Percentiles rank a stretch among this genome's conserved stretches.
phyloP scores from a whole-genome alignment of 2,113 vertebrate genomes.

The Epinephelus lanceolatus region DNA sequence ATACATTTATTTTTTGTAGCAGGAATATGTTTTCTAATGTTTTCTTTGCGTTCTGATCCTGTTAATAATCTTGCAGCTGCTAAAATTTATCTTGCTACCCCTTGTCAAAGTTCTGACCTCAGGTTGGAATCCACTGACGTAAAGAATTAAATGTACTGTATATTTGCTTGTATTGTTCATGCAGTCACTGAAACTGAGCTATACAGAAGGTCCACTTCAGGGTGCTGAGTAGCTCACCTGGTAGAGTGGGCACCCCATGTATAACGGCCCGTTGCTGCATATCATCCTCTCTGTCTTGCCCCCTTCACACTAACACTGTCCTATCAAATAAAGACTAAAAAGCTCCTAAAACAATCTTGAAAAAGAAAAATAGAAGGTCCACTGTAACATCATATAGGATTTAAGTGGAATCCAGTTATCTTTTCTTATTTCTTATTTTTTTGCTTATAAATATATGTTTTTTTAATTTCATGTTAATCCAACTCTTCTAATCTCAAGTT shows the following conservation, averaged over 20 bases:
- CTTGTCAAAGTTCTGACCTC: not conserved
- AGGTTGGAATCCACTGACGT: not conserved
- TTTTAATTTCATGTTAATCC: not conserved
- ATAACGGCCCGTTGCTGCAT: too few species aligned
- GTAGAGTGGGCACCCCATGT: too few species aligned
- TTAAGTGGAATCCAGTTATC: too few species aligned
- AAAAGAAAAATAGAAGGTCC: too few species aligned
- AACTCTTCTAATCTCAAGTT: too few species aligned
- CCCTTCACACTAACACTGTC: too few species aligned
- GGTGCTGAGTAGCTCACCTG: too few species aligned
- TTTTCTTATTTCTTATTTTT: not conserved
- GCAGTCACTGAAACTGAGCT: not conserved
- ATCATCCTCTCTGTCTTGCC: too few species aligned
- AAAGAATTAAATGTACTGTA: not conserved
- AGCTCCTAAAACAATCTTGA: too few species aligned
- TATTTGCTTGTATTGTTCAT: not conserved
- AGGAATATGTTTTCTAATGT: not conserved
- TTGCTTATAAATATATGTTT: not conserved
- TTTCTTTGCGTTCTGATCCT: not conserved
- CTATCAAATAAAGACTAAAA: too few species aligned
- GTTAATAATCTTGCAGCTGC: too few species aligned
- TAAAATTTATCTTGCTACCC: not conserved
- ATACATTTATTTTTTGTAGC: not conserved
- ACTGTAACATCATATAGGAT: not conserved
- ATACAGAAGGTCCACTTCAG: not conserved